Evolutionary conservation across 2,888 invertebrate species (phyloP), one percentile per base, ranked within the genome.

Genomic region (Thecophora atra): DNA sequence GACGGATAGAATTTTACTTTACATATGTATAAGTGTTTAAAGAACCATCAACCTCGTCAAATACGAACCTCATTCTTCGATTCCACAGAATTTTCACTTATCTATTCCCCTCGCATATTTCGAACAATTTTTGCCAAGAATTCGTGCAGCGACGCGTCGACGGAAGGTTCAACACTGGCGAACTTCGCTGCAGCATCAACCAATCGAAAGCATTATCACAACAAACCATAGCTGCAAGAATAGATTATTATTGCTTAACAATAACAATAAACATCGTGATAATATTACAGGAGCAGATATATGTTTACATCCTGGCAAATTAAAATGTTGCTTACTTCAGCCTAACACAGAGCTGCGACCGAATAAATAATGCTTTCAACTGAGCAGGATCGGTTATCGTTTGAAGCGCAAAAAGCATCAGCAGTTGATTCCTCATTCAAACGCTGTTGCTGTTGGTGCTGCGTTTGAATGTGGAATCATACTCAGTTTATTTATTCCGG

Each of bases 381-480:
- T 78, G 77, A 78, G 75, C 78, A 76, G 77, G 78, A 77, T 77
- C 47, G 47, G 76, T 74, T 78, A 77, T 78, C 77, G 75, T 72
- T 54, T 58, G 75, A 73, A 77, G 64, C 63, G 21, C 42, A 24
- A 47, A 42, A 24, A 26, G 64, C 64, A 42, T 24, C 42, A 26
- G 26, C 42, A 77, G 77, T 47, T 75, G 76, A 72, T 73, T 73
- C 72, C 71, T 69, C 71, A 73, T 73, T 75, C 67, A 69, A 28
- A 70, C 58, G 70, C 15, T 21, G 24, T 17, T 47, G 47, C 24
- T 64, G 64, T 47, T 44, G 21, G 21, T 24, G 44, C 2, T 24
- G 11, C 24, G 24, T 15, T 5, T 5, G 47, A 6, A 37, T 37
- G 37, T 37, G 7, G 7, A 6, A 37, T 37, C 37, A 37, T 37